Evolutionary conservation across 92 coral and sea anemone species (phyloP).

Genomic region (Zoanthus sociatus): DNA sequence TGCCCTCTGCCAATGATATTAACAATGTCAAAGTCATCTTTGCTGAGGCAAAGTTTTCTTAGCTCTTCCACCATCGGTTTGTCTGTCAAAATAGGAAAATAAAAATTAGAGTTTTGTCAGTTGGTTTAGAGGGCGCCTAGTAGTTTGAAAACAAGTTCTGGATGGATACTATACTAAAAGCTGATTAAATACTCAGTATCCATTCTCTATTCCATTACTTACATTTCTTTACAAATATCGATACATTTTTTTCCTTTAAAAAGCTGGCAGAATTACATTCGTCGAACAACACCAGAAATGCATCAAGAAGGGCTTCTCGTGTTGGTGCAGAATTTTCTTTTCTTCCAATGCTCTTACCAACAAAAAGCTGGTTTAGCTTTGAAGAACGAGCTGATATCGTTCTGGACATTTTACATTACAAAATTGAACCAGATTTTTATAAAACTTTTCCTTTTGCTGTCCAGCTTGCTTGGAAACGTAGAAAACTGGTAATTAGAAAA

Average conservation of each 20-base stretch:
- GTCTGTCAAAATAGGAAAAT: conserved; percentile 42
- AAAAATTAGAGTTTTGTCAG: not conserved
- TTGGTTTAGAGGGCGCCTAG: not conserved
- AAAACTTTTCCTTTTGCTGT: not conserved
- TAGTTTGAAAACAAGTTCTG: not conserved
- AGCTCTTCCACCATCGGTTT: conserved; percentile 78
- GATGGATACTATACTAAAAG: not conserved
- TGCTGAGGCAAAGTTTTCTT: conserved; percentile 75
- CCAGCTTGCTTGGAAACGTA: not conserved
- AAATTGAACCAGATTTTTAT: not conserved
- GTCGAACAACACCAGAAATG: conserved; percentile 88
- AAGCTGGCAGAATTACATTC: conserved; percentile 86
- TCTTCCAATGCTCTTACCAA: conserved; percentile 81
- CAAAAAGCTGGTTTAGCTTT: conserved; percentile 80
- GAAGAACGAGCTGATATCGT: conserved; percentile 87
- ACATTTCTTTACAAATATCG: conserved; percentile 92
- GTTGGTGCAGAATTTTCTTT: conserved; percentile 62
- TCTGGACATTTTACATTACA: conserved; percentile 57
- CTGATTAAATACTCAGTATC: not conserved
- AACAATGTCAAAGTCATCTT: conserved; percentile 85
- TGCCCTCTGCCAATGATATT: conserved; percentile 97
- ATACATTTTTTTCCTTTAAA: conserved; percentile 88
- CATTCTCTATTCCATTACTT: conserved; percentile 49
- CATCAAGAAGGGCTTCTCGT: conserved; percentile 92
- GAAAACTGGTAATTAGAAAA: not conserved